Base-by-base conservation (phyloP, 2,113 vertebrate genomes). In the Equus przewalskii region DNA sequence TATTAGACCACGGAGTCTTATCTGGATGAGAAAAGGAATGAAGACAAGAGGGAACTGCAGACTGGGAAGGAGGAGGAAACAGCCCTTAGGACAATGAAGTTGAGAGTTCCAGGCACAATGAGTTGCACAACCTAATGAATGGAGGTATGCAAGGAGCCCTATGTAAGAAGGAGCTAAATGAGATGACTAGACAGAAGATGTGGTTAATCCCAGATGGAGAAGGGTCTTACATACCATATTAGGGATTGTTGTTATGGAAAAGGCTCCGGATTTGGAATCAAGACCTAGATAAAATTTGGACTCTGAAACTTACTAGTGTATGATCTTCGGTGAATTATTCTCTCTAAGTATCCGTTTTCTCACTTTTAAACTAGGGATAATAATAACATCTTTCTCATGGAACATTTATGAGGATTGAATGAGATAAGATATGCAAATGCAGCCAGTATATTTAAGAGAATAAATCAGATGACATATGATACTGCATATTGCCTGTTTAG, bases 361-460 rank as follows among this genome's bases (percentile, higher is more conserved):
- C 88, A 94, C 81, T 89, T 96, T 97, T 80, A 97, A 98, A 96
- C 69, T 80, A 88, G 65, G 36, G 95, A 94, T 95, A 97, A 97
- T 95, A 97, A 98, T 97, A 97, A 92, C 81, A 92, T 97, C 83
- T 92, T 95, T 94, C 97, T 96, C 94, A 96, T 98, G 92, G 95
- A 96, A 97, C 92, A 95, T 98, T 98, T 96, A 96, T 98, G 96
- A 97, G 88, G 58, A 90, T 30, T 64, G 92, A 96, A 96, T 84
- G 87, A 96, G 94, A 96, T 94, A 96, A 90, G 94, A 96, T 95
- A 95, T 95, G 94, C 88, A 97, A 96, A 98, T 98, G 60, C 69
- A 96, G 62, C 87, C 69, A 82, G 94, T 96, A 96, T 98, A 95
- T 98, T 94, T 98, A 95, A 96, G 89, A 94, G 96, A 97, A 97